Conservation (phyloP, 2,113 vertebrate species). For the Brachirus orientalis region DNA sequence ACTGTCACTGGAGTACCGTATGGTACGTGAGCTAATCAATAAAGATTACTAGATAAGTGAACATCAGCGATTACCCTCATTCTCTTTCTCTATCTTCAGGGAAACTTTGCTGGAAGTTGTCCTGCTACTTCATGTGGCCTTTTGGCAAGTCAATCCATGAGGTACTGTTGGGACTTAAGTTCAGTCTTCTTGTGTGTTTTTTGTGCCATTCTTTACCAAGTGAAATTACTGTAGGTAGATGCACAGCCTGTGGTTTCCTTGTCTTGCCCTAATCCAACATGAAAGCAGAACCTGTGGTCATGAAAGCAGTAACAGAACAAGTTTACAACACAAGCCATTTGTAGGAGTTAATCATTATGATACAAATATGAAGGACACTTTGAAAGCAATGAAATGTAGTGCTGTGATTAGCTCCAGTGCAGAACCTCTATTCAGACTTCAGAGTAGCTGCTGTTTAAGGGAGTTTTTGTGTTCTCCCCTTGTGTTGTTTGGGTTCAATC, state of each 20-base stretch:
- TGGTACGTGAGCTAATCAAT: conserved; percentile 73
- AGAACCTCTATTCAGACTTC: too few species aligned
- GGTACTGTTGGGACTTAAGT: conserved; percentile 44
- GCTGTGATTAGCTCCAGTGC: too few species aligned
- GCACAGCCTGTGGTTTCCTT: conserved; percentile 4
- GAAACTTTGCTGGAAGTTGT: conserved; percentile 81
- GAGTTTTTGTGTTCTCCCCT: too few species aligned
- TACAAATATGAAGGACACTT: neutral
- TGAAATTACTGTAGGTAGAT: conserved; percentile 3
- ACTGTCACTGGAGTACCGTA: conserved; percentile 82
- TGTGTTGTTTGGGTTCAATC: too few species aligned
- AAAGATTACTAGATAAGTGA: neutral
- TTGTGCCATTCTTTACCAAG: conserved; percentile 9
- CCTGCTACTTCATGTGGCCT: conserved; percentile 88
- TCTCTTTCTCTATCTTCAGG: conserved; percentile 60
- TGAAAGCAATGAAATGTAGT: too few species aligned
- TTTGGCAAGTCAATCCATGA: conserved; percentile 86
- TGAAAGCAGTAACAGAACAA: conserved; percentile 12
- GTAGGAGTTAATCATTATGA: neutral
- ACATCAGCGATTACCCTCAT: neutral
- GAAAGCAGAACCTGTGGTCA: neutral
- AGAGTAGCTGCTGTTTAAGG: too few species aligned
- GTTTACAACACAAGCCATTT: neutral
- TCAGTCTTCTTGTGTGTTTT: neutral
- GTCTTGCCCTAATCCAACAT: neutral